Evolutionary conservation across 2,113 vertebrate species (phyloP), one percentile per base, ranked within the genome.

Genomic region (Marmota monax): DNA sequence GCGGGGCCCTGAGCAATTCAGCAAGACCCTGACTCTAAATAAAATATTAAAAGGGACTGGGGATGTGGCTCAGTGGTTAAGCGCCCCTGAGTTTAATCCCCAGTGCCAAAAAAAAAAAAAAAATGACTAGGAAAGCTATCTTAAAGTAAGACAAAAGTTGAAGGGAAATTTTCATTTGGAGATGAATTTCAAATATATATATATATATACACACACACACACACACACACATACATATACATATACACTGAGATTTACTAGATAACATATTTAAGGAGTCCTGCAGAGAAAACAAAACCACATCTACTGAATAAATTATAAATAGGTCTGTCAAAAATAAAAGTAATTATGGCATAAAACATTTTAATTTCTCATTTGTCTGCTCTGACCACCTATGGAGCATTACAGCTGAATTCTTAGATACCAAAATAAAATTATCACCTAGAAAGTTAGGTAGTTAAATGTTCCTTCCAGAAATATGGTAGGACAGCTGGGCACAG

Each of bases 331-430:
- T 67, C 78, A 95, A 88, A 96, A 88, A 48, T 84, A 76, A 83
- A 91, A 96, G 74, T 92, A 92, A 90, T 90, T 93, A 95, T 91
- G 17, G 5, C 22, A 82, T 16, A 45, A 92, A 37, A 22, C 32
- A 32, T 94, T 96, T 95, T 88, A 72, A 93, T 93, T 96, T 93
- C 72, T 90, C 42, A 56, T 84, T 96, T 93, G 11, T 90, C 72
- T 96, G 42, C 58, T 82, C 48, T 96, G 48, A 84, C 86, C 53
- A 56, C 53, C 58, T 92, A 82, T 58, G 73, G 83, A 85, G n/a
- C 56, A 5, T 92, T 92, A 95, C 7, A 95, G 37, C n/a, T 91
- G 27, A 92, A 93, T 67, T 48, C 91, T 96, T 91, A 93, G 83
- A 85, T 22, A 91, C 13, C 12, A 91, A 69, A 70, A 90, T 42